Evolutionary conservation across 2,888 invertebrate genomes (phyloP), one percentile per base, ranked within the genome.

Genomic region (Oscheius sp.): DNA sequence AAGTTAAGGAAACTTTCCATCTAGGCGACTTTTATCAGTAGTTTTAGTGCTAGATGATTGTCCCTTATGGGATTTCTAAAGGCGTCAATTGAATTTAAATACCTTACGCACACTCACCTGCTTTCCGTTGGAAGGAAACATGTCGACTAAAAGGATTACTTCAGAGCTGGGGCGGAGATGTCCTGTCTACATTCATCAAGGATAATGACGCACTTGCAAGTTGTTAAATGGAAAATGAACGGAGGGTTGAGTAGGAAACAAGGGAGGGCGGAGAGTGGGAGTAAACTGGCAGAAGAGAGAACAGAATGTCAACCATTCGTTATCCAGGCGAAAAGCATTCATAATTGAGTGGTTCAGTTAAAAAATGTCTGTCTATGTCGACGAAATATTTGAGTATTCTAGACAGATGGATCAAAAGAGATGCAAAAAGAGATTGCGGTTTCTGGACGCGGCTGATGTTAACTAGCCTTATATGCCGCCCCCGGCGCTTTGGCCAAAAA

Each of bases 141-240:
- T 59, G 59, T 30, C 28, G 59, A 59, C 44, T 44, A 44, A n/a
- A 54, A 24, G 59, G 44, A 28, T 59, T 28, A 30, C 59, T 59
- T 59, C 44, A 44, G 59, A 44, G 14, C 44, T 44, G 59, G 59
- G 59, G 59, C 59, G 59, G 59, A 59, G 59, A 44, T 59, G 30
- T 41, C 41, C 44, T 59, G 59, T 59, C 59, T 59, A 59, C 59
- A 59, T 59, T 59, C 59, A 59, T 59, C 59, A 59, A 24, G 44
- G 12, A 41, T 59, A 59, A 59, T 59, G 59, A 28, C 44, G 59
- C 41, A 8, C 32, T 32, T 54, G 54, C 54, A 54, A 54, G 54
- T 54, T 33, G 54, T 54, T 54, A 54, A 54, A 54, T 33, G 32
- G 32, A 54, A 54, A 54, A 32, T 33, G 54, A 54, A 32, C 54